Evolutionary conservation across 2,113 vertebrate genomes (phyloP).

Genomic region (Phrynocephalus versicolor): DNA sequence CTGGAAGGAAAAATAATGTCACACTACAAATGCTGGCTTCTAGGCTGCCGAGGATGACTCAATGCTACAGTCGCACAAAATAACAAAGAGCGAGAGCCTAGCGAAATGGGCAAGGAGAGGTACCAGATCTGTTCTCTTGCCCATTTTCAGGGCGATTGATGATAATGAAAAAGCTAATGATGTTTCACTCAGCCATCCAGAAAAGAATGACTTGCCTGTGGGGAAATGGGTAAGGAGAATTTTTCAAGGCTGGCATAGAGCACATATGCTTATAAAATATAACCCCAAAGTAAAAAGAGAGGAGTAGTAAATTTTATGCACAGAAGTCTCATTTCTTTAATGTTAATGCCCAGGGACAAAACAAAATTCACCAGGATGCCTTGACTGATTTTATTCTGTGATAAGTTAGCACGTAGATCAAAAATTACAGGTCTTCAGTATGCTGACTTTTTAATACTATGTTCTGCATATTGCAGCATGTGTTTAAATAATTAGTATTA

Average conservation of each 20-base stretch:
- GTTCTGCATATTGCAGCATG: constrained; percentile 33
- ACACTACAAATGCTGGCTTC: constrained; percentile 4
- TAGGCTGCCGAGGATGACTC: constrained; percentile 9
- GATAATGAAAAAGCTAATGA: constrained; percentile 62
- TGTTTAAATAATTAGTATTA: constrained; percentile 45
- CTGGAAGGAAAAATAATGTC: not conserved
- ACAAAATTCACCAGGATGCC: constrained; percentile 39
- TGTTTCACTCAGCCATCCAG: constrained; percentile 59
- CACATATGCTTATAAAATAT: constrained; percentile 62
- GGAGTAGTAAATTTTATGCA: constrained; percentile 47
- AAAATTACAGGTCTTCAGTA: constrained; percentile 27
- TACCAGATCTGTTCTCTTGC: constrained; percentile 45
- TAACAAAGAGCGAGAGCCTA: constrained; percentile 23
- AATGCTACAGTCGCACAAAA: constrained; percentile 29
- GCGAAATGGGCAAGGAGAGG: constrained; percentile 33
- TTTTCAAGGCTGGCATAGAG: constrained; percentile 57
- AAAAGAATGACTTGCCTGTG: constrained; percentile 58
- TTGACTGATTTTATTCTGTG: constrained; percentile 36
- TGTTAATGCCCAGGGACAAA: constrained; percentile 40
- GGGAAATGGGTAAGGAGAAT: constrained; percentile 40
- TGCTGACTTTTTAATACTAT: constrained; percentile 37
- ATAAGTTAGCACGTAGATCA: constrained; percentile 19
- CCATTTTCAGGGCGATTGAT: constrained; percentile 56
- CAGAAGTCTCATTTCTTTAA: constrained; percentile 55
- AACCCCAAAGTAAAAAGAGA: constrained; percentile 44